phyloP scores from a whole-genome alignment of 1,140 invertebrate genomes.

The Drosophila murphyi region DNA sequence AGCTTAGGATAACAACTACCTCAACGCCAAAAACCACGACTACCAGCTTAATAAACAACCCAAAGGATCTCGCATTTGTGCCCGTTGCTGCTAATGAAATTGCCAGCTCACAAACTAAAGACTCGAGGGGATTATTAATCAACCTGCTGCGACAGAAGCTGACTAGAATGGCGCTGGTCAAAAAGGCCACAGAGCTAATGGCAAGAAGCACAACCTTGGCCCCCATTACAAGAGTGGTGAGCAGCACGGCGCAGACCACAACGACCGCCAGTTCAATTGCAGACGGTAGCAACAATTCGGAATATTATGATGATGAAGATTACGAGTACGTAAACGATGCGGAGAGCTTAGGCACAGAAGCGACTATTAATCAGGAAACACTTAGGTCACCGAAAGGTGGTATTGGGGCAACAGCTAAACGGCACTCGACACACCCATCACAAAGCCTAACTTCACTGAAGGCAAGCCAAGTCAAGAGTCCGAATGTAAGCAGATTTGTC shows the following conservation, averaged over 20 bases:
- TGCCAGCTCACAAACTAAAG: neutral
- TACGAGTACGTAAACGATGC: slow-evolving; percentile 48
- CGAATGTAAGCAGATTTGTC: slow-evolving; percentile 43
- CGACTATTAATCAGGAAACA: slow-evolving; percentile 61
- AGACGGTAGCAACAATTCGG: slow-evolving; percentile 14
- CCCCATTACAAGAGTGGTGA: slow-evolving; percentile 7
- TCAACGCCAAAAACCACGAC: neutral
- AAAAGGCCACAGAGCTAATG: neutral
- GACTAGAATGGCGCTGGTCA: slow-evolving; percentile 3
- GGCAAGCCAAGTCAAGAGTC: slow-evolving; percentile 10
- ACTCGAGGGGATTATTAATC: slow-evolving; percentile 26
- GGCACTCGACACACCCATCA: slow-evolving; percentile 28
- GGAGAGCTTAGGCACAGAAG: slow-evolving; percentile 19
- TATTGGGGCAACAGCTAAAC: slow-evolving; percentile 20
- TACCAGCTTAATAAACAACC: neutral
- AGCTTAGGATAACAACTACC: neutral
- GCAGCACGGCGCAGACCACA: slow-evolving; percentile 4
- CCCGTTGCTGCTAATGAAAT: slow-evolving; percentile 10
- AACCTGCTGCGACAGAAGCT: slow-evolving; percentile 43
- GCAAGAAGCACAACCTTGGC: slow-evolving; percentile 11
- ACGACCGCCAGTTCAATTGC: slow-evolving; percentile 2
- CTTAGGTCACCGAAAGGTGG: slow-evolving; percentile 2
- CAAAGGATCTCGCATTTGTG: neutral
- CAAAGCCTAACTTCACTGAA: slow-evolving; percentile 1
- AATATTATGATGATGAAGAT: slow-evolving; percentile 65